These are phyloP conservation scores for Drosophila cognata DNA, from an alignment of 2,888 invertebrate genomes.

Conservation along the genomic window DNA sequence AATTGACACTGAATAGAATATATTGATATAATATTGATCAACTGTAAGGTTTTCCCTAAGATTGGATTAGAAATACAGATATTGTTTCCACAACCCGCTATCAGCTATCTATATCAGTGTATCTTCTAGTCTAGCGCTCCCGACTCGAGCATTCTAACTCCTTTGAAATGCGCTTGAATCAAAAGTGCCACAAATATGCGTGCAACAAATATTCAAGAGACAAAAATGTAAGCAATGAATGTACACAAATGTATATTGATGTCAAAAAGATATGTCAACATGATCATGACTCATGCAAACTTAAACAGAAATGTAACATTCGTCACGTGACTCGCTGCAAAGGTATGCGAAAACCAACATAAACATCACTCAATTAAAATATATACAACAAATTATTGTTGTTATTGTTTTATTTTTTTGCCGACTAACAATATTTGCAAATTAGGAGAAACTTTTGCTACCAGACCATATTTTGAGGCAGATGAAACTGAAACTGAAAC, in stretches of 20 bases:
- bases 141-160: background rate
- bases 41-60: background rate
- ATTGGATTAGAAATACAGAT: background rate
- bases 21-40: background rate
- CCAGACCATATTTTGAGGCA: slow-evolving; percentile 46
- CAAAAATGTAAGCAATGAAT: background rate
- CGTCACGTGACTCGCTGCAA: slow-evolving; percentile 68
- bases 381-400: slow-evolving; percentile 27
- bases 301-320: slow-evolving; percentile 64
- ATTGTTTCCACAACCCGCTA: background rate
- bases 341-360: slow-evolving; percentile 56
- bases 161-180: background rate
- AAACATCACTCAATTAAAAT: slow-evolving; percentile 27
- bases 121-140: background rate
- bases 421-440: slow-evolving; percentile 68
- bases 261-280: slow-evolving; percentile 4
- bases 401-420: background rate
- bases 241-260: background rate
- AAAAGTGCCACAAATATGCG: background rate
- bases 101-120: background rate
- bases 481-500: slow-evolving; percentile 64
- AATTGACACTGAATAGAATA: background rate
- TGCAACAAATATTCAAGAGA: background rate
- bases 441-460: slow-evolving; percentile 77
- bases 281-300: slow-evolving; percentile 57